Base-by-base conservation (phyloP, 2,113 vertebrate genomes). In the Microcebus murinus region DNA sequence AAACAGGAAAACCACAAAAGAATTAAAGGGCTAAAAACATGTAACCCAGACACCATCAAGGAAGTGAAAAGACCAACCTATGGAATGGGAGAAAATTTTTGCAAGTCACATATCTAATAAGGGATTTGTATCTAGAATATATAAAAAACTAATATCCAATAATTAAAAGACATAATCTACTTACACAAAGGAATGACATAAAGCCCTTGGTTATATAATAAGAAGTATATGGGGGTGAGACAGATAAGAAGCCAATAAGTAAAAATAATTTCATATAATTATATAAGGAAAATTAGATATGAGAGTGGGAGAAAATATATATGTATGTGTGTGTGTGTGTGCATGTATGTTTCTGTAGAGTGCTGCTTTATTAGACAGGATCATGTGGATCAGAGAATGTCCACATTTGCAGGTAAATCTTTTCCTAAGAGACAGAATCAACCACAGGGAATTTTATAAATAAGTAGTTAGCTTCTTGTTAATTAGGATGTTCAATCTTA, bases 381-480 rank as follows among this genome's bases (percentile, higher is more conserved):
- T 55, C 52, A 55, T 55, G 52, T 55, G 52, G 52, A 45, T 68
- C 76, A 61, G 76, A 70, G 86, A 82, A 89, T 50, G 34, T 21
- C 63, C 70, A 31, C 23, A 39, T 67, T 77, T 91, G 34, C 4
- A 79, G 83, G 21, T 71, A 67, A 50, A 77, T 83, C n/a, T 86
- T 89, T 93, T 73, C 36, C 61, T 94, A 90, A 80, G n/a, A 90
- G 84, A 79, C 9, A 59, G n/a, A 93, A 74, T 48, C 79, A 74
- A 93, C 21, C 17, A 34, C 17, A 61, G 81, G 34, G 42, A 8
- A 80, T 36, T 90, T 89, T 93, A 88, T 61, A 95, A 83, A 36
- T 42, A 88, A 36, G 29, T 90, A 39, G 31, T 52, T 76, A 94
- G 42, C 11, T 90, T 90, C 34, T 86, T 74, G 39, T 59, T 87